Evolutionary conservation across 2,888 invertebrate genomes (phyloP).

Genomic region (Phanerotoma sp.): DNA sequence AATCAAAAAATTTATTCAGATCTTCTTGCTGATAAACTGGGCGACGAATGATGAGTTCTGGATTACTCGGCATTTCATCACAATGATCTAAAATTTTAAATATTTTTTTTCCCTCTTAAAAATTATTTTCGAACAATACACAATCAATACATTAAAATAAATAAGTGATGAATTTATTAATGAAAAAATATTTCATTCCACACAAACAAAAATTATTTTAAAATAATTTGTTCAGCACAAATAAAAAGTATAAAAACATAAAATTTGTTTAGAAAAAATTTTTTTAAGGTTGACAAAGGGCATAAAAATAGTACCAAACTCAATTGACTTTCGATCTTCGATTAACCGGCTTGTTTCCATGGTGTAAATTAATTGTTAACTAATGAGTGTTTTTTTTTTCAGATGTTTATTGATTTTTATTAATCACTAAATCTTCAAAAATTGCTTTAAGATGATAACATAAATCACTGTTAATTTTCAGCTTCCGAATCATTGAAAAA

Average conservation of each 20-base stretch:
- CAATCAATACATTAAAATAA: neutral
- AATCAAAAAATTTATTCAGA: slow-evolving; percentile 66
- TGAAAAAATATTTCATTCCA: neutral
- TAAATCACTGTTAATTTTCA: no score
- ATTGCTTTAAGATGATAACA: no score
- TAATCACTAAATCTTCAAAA: no score
- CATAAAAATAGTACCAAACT: slow-evolving; percentile 2
- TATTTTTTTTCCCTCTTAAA: no score
- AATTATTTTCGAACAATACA: neutral
- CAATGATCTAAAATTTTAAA: slow-evolving; percentile 25
- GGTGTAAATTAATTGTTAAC: neutral
- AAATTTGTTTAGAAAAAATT: no score
- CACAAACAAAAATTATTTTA: neutral
- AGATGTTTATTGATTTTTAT: no score
- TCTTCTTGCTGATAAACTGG: slow-evolving; percentile 70
- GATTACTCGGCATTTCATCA: slow-evolving; percentile 47
- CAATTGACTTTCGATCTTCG: slow-evolving; percentile 7
- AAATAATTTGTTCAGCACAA: neutral
- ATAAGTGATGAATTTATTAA: neutral
- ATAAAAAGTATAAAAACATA: no score
- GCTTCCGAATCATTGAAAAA: no score
- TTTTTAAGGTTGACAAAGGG: no score
- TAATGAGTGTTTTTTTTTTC: no score
- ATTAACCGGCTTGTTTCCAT: slow-evolving; percentile 26
- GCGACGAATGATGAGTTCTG: slow-evolving; percentile 60